Conservation (phyloP, 37 sponge, comb jelly and placozoan genomes). For the Spongia lamella region DNA sequence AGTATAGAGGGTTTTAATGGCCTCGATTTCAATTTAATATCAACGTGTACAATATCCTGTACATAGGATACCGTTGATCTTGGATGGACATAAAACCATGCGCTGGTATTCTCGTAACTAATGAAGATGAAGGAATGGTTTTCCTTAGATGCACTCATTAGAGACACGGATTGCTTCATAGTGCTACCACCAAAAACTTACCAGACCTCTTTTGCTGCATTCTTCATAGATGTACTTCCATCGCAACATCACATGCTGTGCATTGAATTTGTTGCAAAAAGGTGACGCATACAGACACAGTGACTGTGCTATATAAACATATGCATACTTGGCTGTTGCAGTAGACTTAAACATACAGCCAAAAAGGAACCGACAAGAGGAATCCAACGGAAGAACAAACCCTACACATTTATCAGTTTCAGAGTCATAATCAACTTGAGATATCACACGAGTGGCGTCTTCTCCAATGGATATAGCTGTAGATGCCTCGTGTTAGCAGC, state of each 20-base stretch:
- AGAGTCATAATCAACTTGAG: constrained; percentile 54
- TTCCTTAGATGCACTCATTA: neutral
- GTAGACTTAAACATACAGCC: constrained; percentile 28
- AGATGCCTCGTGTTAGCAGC: neutral
- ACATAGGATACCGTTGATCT: constrained; percentile 45
- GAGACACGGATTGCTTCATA: constrained; percentile 35
- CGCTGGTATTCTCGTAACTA: constrained; percentile 22
- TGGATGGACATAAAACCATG: constrained; percentile 26
- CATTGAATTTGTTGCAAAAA: constrained; percentile 44
- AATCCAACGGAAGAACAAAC: constrained; percentile 40
- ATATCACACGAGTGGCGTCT: constrained; percentile 48
- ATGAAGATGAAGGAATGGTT: constrained; percentile 4
- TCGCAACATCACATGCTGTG: constrained; percentile 16
- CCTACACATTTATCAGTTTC: constrained; percentile 51
- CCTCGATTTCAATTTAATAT: constrained; percentile 38
- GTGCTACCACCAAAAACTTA: constrained; percentile 54
- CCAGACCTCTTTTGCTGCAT: constrained; percentile 34
- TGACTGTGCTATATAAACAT: constrained; percentile 64
- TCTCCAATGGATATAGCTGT: constrained; percentile 23
- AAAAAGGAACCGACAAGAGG: constrained; percentile 21
- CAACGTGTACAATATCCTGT: constrained; percentile 56
- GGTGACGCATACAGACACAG: constrained; percentile 20
- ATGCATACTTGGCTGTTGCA: constrained; percentile 50
- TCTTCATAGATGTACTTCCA: constrained; percentile 52
- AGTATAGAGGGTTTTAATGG: constrained; percentile 42